Conservation (phyloP, 2,888 invertebrate genomes). For the Leuctra nigra region DNA sequence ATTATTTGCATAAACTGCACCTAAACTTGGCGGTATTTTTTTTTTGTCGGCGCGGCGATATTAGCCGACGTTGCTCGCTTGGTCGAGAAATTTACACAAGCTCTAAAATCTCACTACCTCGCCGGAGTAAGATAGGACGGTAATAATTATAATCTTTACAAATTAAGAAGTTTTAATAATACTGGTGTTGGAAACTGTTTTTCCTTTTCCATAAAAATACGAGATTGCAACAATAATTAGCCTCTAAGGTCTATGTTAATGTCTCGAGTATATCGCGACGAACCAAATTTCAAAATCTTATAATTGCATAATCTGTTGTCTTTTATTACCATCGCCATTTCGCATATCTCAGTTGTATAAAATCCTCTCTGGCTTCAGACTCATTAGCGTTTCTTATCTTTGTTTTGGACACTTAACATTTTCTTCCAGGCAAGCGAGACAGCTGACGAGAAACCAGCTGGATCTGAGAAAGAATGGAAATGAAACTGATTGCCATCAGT, state of each 20-base stretch:
- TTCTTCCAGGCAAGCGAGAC: constrained; percentile 3
- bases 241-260: constrained; percentile 21
- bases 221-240: constrained; percentile 25
- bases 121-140: constrained; percentile 39
- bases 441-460: constrained; percentile 1
- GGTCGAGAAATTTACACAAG: constrained; percentile 29
- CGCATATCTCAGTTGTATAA: constrained; percentile 1
- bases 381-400: constrained; percentile 18
- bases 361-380: background rate
- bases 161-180: constrained; percentile 40
- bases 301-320: constrained; percentile 19
- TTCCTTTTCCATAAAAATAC: constrained; percentile 22
- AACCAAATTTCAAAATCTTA: constrained; percentile 17
- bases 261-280: constrained; percentile 14
- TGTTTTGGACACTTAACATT: constrained; percentile 9
- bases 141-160: constrained; percentile 43
- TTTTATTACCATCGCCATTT: constrained; percentile 13
- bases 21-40: constrained; percentile 36
- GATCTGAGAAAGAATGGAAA: background rate
- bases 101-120: constrained; percentile 35
- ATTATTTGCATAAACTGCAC: constrained; percentile 46
- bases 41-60: constrained; percentile 29
- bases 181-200: constrained; percentile 16
- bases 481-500: background rate
- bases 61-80: constrained; percentile 29